Conservation (phyloP, 2,113 vertebrate genomes). For the Bothrops jararaca region DNA sequence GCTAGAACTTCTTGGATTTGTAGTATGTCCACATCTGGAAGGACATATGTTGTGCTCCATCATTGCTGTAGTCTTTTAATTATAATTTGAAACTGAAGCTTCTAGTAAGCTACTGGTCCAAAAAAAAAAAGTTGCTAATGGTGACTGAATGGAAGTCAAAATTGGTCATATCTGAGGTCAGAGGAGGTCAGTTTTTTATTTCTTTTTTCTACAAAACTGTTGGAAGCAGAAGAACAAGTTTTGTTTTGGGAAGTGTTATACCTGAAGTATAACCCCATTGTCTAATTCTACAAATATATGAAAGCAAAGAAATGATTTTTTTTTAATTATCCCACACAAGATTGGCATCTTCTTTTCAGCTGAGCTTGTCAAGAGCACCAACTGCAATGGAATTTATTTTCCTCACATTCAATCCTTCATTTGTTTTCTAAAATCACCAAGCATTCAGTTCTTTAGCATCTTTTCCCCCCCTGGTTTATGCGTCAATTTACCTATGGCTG, state of each 20-base stretch:
- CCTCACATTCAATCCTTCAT: conserved; percentile 44
- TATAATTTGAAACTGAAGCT: not conserved
- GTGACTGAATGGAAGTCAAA: not conserved
- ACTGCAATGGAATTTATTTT: conserved; percentile 27
- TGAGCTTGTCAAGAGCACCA: conserved; percentile 28
- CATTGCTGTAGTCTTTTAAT: not conserved
- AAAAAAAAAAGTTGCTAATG: not conserved
- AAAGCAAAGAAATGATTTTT: conserved; percentile 33
- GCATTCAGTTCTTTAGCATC: conserved; percentile 40
- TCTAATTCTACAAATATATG: not conserved
- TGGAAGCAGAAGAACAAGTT: not conserved
- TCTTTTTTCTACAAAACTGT: not conserved
- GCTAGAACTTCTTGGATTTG: not conserved
- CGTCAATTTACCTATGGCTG: conserved; percentile 34
- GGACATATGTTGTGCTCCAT: not conserved
- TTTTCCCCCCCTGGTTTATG: conserved; percentile 29
- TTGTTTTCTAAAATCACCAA: conserved; percentile 52
- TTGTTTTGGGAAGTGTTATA: not conserved
- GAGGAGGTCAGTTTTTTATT: not conserved
- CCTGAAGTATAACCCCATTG: not conserved
- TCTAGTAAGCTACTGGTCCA: not conserved
- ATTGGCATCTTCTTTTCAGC: conserved; percentile 32
- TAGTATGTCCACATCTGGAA: not conserved
- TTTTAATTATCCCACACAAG: not conserved
- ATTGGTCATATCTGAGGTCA: not conserved